Base-by-base conservation (phyloP, 2,888 invertebrate genomes). In the Portevinia maculata region DNA sequence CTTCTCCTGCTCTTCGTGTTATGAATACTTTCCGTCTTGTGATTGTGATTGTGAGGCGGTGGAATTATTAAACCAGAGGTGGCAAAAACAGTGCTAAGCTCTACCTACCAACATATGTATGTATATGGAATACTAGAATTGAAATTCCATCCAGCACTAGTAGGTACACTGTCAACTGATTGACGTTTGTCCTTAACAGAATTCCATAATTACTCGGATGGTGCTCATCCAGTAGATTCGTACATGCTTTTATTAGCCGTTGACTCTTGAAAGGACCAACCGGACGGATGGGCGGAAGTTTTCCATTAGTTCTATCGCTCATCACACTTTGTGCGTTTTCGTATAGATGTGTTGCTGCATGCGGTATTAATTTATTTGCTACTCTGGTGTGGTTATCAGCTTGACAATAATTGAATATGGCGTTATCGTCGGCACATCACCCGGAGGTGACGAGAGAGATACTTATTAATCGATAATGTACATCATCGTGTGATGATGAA, bases 331-430 rank as follows among this genome's bases (percentile, higher is more conserved):
- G 52, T 52, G 6, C 39, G 15, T 17, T 30, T 32, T 13, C 19
- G 11, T 11, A 21, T 52, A 34, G 3, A 21, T 28, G n/a, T n/a
- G n/a, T n/a, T n/a, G n/a, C n/a, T 2, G 11, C 15, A 46, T 53
- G 62, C 24, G 32, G 60, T 32, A 32, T 50, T 50, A 55, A 60
- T 53, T n/a, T 65, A 67, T 79, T 48, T 67, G 9, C 64, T 44
- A 37, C 44, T 44, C 64, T 62, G 62, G 55, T 46, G 70, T 50
- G 46, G 59, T 57, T 55, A 79, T 74, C 55, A 53, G 52, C 52
- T 64, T 62, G 75, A 74, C 64, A 69, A 44, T 75, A 64, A 75
- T 81, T 75, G 64, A 64, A 81, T 48, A 50, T 46, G 69, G n/a
- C 34, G 64, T 46, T 28, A 79, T 71, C 32, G 52, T 13, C 44